Percentiles rank a stretch among this genome's conserved stretches.
Conservation (phyloP, 2,888 invertebrate species). For the Scaptomyza flava region DNA sequence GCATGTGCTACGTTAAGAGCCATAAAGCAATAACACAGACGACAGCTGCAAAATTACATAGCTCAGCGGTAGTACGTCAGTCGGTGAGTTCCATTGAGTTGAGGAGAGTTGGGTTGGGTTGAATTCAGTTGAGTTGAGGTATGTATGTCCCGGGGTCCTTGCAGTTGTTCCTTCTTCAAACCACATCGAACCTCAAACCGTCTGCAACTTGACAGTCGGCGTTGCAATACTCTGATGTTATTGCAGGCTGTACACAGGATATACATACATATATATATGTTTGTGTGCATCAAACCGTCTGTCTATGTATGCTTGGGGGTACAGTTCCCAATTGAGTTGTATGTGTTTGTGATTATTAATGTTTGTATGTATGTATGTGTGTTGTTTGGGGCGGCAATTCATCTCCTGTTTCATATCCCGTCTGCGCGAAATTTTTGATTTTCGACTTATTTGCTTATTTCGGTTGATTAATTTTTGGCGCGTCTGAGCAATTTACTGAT, state of each 20-base stretch:
- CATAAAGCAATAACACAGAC: slow-evolving; percentile 55
- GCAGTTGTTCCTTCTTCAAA: slow-evolving; percentile 24
- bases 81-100: slow-evolving; percentile 11
- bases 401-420: slow-evolving; percentile 78
- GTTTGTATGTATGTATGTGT: background rate
- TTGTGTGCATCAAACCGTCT: background rate
- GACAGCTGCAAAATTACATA: slow-evolving; percentile 71
- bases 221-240: slow-evolving; percentile 29
- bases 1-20: slow-evolving; percentile 48
- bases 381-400: slow-evolving; percentile 53
- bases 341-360: no score
- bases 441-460: slow-evolving; percentile 42
- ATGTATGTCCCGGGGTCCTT: slow-evolving; percentile 34
- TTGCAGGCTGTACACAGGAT: slow-evolving; percentile 57
- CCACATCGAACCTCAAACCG: slow-evolving; percentile 58
- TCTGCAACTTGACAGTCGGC: slow-evolving; percentile 20
- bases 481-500: slow-evolving; percentile 58
- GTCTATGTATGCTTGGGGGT: slow-evolving; percentile 39
- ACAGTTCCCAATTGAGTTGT: slow-evolving; percentile 36
- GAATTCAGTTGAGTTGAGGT: slow-evolving; percentile 16
- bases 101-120: slow-evolving; percentile 5
- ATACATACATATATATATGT: background rate
- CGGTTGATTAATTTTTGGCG: slow-evolving; percentile 52
- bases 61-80: slow-evolving; percentile 58
- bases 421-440: slow-evolving; percentile 26